Evolutionary conservation across 2,888 invertebrate species (phyloP), one percentile per base, ranked within the genome.

Genomic region (Parochlus steinenii): DNA sequence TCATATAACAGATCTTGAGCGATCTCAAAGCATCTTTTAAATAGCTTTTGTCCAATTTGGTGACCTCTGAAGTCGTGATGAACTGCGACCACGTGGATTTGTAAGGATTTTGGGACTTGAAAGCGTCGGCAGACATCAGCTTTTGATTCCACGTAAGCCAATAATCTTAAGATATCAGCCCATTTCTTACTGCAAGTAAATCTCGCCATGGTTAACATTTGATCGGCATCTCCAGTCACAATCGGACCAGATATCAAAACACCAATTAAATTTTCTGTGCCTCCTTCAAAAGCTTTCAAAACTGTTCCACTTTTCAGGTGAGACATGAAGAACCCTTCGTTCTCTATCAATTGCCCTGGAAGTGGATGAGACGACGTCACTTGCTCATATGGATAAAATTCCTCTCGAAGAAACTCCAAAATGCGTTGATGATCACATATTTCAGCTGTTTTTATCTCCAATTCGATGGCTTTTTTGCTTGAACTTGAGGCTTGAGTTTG

Each of bases 301-400:
- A 53, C 48, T 3, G 50, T 45, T 25, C 49, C 50, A 12, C 46
- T 39, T 2, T 40, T 16, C 1, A 56, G 39, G 14, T 50, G 45
- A 3, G 49, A 47, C 31, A 52, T 44, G 28, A 46, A 43, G 22
- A 49, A 54, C 3, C 47, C 42, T 26, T 49, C 47, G 40, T 56
- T 56, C 3, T 41, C 39, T 7, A 47, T 47, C 3, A 49, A 53
- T 12, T 48, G 44, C 4, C 42, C 42, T 26, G 37, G 39, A 0
- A 54, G 54, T 4, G 44, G 42, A 20, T 44, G 47, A 17, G 53
- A 53, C 1, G 40, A 37, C 3, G 51, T 54, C 5, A 55, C 33
- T 3, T 56, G 56, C 26, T 56, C 56, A 15, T 56, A 55, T 1
- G 34, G 44, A 25, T 54, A 56, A 29, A 49, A 56, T 37, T 53